A percentile compares a stretch with the other conserved stretches of the same genome.
Conservation (phyloP, 2,888 invertebrate genomes). For the Leucoma salicis region DNA sequence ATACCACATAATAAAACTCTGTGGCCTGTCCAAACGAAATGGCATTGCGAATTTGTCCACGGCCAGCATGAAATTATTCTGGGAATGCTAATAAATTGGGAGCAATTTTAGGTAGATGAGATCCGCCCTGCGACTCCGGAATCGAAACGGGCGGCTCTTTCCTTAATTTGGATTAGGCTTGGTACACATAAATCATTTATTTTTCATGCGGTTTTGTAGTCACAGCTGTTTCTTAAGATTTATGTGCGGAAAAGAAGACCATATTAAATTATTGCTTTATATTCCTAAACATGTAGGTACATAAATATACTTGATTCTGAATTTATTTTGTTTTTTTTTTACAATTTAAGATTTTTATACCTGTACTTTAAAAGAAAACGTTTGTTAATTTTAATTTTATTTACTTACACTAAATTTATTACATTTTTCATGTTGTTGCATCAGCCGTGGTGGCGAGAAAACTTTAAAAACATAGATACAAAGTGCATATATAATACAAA, state of each 20-base stretch:
- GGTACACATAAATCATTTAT: conserved; percentile 38
- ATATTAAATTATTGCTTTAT: not conserved
- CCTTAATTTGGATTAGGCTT: conserved; percentile 52
- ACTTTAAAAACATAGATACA: no score
- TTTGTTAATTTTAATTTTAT: no score
- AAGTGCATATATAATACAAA: no score
- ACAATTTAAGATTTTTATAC: no score
- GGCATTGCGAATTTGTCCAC: conserved; percentile 31
- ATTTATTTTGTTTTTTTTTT: no score
- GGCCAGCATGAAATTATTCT: conserved; percentile 47
- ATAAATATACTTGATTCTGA: no score
- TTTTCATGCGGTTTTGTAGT: conserved; percentile 14
- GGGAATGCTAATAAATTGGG: conserved; percentile 65
- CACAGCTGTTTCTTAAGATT: conserved; percentile 4
- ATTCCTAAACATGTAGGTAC: no score
- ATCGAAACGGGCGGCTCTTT: conserved; percentile 46
- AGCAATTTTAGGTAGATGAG: conserved; percentile 67
- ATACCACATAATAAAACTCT: conserved; percentile 18
- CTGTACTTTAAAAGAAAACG: no score
- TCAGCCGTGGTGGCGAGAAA: no score
- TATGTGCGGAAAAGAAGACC: not conserved
- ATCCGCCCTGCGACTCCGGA: conserved; percentile 41
- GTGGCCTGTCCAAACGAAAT: conserved; percentile 23
- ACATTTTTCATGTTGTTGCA: no score
- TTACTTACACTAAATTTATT: no score